A percentile compares a stretch with the other conserved stretches of the same genome.
Conservation (phyloP, 2,113 vertebrate genomes). For the Saccopteryx leptura region DNA sequence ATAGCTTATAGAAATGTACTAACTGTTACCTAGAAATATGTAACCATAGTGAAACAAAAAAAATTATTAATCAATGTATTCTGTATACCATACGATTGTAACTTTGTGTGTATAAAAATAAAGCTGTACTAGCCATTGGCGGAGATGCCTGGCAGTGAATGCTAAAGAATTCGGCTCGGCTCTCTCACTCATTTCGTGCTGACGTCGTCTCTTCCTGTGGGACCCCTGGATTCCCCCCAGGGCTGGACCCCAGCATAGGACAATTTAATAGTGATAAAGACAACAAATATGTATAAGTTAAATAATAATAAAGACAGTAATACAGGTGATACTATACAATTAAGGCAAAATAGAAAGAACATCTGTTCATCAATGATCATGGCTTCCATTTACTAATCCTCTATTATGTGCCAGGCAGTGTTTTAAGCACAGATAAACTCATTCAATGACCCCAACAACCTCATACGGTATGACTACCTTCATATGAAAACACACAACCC, state of each 20-base stretch:
- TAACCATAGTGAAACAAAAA: no score
- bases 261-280: constrained; percentile 12
- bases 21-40: no score
- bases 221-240: no score
- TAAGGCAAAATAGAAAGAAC: not conserved
- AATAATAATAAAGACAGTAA: constrained; percentile 35
- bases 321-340: not conserved
- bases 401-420: not conserved
- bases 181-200: no score
- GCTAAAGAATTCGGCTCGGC: no score
- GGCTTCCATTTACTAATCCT: not conserved
- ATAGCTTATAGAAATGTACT: no score
- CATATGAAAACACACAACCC: not conserved
- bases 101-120: no score
- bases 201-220: no score
- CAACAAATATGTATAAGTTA: not conserved
- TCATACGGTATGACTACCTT: not conserved
- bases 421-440: constrained; percentile 3
- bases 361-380: not conserved
- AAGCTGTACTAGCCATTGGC: no score
- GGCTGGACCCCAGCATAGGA: not conserved
- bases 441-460: not conserved
- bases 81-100: no score
- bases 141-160: no score
- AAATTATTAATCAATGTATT: no score